Evolutionary conservation across 2,888 invertebrate genomes (phyloP), one percentile per base, ranked within the genome.

Genomic region (Crossocerus cetratus): DNA sequence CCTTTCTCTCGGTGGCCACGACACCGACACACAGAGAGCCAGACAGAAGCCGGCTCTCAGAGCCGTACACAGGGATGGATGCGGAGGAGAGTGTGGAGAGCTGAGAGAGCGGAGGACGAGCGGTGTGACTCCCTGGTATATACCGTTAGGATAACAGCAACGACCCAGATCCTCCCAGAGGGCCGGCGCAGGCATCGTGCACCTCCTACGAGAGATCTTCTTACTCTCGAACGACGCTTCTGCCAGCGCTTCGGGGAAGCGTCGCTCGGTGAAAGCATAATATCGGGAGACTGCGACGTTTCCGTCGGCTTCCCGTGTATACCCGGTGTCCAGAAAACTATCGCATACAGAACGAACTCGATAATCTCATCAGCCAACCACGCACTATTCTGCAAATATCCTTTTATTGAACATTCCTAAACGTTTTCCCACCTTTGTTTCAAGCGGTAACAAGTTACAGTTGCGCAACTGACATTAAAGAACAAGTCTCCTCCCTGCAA

Each of bases 71-170:
- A 14, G 20, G 8, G 43, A 13, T 16, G 49, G 14, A 16, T 13
- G 49, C n/a, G 16, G 16, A 49, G 32, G 2, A 4, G 0, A 32
- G 32, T 32, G 32, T 4, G 11, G 32, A 32, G 32, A 8, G 32
- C 32, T 11, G 32, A 32, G 32, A 32, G 32, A 32, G 32, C 32
- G 32, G 32, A 32, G 32, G 32, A 32, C 32, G 32, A 32, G 32
- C 32, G 32, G 32, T 32, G 32, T 32, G 45, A 59, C 76, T 64
- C 56, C 56, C 74, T 73, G 62, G 62, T 68, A 22, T 75, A 69
- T 80, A 81, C 80, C 80, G 80, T 81, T 81, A 81, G 81, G 72
- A 74, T 78, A 74, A 72, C 74, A 76, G 68, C 75, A 62, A 67
- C 76, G 80, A 81, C 81, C 81, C 70, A 78, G 81, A 81, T 81